Conservation (phyloP, 2,888 invertebrate species). For the Osedax frankpressi region DNA sequence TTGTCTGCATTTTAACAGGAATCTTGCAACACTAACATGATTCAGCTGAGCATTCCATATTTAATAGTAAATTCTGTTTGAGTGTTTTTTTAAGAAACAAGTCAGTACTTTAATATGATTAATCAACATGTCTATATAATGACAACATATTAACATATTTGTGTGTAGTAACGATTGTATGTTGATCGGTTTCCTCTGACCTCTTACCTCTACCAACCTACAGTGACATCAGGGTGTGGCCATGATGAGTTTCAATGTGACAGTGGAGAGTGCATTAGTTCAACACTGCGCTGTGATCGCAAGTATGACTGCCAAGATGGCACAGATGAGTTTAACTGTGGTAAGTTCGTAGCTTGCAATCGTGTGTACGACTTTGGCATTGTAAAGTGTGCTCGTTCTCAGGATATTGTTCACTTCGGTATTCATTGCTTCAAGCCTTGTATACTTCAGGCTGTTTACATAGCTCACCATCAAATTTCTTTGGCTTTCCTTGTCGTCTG, state of each 20-base stretch:
- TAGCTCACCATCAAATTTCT: neutral
- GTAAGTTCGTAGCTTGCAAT: conserved; percentile 29
- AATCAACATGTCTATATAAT: neutral
- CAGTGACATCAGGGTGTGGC: neutral
- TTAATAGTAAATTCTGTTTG: neutral
- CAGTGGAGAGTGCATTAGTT: conserved; percentile 61
- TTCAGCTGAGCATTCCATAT: conserved; percentile 1
- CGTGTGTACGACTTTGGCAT: neutral
- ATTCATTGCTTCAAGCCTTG: conserved; percentile 4
- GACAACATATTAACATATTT: neutral
- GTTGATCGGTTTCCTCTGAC: conserved; percentile 1
- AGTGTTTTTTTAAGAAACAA: conserved; percentile 6
- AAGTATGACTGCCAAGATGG: conserved; percentile 55
- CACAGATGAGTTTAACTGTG: conserved; percentile 58
- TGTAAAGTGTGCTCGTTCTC: neutral
- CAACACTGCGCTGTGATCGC: conserved; percentile 69
- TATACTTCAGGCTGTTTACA: neutral
- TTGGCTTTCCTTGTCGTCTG: conserved; percentile 3
- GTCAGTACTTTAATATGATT: conserved; percentile 1
- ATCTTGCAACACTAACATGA: neutral
- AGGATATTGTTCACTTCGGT: neutral
- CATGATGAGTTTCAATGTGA: conserved; percentile 35
- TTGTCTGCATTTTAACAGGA: neutral
- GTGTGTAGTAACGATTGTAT: neutral
- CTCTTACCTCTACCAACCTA: neutral